phyloP scores from a whole-genome alignment of 2,113 vertebrate species.

The Uria lomvia region DNA sequence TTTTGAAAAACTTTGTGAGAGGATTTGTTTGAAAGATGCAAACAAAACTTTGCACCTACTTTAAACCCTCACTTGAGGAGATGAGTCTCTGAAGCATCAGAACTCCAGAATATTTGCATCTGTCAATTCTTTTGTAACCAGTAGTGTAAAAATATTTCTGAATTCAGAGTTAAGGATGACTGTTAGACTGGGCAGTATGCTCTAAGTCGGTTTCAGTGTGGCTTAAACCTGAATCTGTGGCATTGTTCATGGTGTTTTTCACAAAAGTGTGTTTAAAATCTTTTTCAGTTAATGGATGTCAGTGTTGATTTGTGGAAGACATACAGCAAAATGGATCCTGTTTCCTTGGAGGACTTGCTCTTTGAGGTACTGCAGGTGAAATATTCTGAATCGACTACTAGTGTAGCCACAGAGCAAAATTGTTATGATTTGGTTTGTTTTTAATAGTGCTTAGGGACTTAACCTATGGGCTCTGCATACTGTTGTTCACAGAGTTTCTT shows the following conservation, averaged over 20 bases:
- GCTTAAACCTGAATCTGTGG: not conserved
- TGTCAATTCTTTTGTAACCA: not conserved
- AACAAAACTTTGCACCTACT: not conserved
- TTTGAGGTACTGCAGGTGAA: conserved; percentile 79
- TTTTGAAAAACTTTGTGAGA: not conserved
- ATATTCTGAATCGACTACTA: not conserved
- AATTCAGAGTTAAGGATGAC: not conserved
- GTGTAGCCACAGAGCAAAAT: not conserved
- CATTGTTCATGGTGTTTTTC: not conserved
- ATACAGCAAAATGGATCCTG: conserved; percentile 88
- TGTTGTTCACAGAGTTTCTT: not conserved
- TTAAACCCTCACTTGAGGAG: not conserved
- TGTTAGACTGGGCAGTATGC: not conserved
- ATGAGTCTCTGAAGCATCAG: not conserved
- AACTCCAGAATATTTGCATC: not conserved
- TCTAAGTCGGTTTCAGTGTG: not conserved
- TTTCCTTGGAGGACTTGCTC: conserved; percentile 86
- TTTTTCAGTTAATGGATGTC: conserved; percentile 88
- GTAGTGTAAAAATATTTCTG: not conserved
- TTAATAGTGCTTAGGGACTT: not conserved
- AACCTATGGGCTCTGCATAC: not conserved
- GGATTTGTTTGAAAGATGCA: not conserved
- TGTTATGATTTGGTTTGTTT: not conserved
- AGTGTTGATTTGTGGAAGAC: conserved; percentile 89
- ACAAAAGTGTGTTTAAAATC: not conserved